Base-by-base conservation (phyloP, 1,140 invertebrate genomes). In the Diplogasteroides magnus region DNA sequence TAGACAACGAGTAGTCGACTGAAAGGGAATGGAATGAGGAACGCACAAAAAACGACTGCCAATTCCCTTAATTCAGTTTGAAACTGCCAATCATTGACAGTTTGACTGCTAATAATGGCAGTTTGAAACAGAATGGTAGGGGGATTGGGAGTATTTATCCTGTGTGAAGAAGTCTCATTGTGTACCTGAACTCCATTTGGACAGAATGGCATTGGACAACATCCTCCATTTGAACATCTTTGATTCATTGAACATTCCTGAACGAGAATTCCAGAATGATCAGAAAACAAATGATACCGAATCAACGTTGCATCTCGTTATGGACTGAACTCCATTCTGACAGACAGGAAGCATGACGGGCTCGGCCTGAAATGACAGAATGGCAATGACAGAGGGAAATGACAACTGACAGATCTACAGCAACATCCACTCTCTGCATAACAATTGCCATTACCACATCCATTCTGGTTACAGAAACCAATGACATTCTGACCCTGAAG, bases 151-250 rank as follows among this genome's bases (percentile, higher is more conserved):
- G 23, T 11, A 60, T 3, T 11, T 25, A 23, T 3, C n/a, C 23
- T 11, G 13, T 11, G 3, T 25, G 23, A 60, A 60, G 37, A 48
- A 48, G 19, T 48, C 19, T 60, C 23, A 60, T n/a, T 23, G 27
- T 32, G 32, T 1, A 74, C 76, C 55, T 76, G 77, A 3, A 78
- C 71, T 31, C 77, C 77, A 15, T 77, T 77, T 37, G 77, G 77
- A 59, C 77, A 78, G 73, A 72, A 75, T 15, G 77, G 77, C 59
- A 80, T 76, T 23, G 78, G 78, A 64, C 77, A 79, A 37, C 77
- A 80, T n/a, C 78, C 78, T 2, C 78, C 78, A 62, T 77, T 77
- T 3, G 77, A 78, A 37, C 79, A 80, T 61, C 78, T 77, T 31
- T 70, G 63, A n/a, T 80, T 80, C 13, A 65, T 26, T 6, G 72